Evolutionary conservation across 1,140 invertebrate species (phyloP).

Genomic region (Lepidurus apus): DNA sequence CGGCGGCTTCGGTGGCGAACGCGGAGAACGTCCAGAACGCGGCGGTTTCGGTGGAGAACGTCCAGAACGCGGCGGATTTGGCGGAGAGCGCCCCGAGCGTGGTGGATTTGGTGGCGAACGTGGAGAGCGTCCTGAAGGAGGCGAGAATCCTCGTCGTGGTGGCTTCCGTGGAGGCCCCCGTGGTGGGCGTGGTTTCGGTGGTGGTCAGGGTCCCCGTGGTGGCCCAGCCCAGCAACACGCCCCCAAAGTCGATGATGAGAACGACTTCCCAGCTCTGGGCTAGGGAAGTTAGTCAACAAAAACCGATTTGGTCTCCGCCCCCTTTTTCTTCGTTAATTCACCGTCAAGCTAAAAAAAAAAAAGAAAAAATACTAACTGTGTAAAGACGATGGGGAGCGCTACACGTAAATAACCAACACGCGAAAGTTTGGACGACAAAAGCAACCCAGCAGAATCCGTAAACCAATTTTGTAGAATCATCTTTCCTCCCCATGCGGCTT

Average conservation of each 20-base stretch:
- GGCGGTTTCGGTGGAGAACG: constrained; percentile 35
- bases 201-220: constrained; percentile 36
- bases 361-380: not conserved
- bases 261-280: constrained; percentile 86
- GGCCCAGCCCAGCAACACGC: constrained; percentile 55
- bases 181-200: constrained; percentile 38
- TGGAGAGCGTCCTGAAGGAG: constrained; percentile 34
- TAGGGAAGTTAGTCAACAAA: constrained; percentile 44
- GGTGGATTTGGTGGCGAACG: constrained; percentile 37
- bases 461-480: constrained; percentile 22
- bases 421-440: constrained; percentile 11
- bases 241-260: constrained; percentile 90
- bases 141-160: constrained; percentile 23
- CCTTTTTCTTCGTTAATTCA: constrained; percentile 10
- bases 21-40: constrained; percentile 39
- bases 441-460: constrained; percentile 2
- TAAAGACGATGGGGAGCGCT: constrained; percentile 13
- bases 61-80: constrained; percentile 39
- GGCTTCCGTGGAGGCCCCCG: constrained; percentile 38
- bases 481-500: not conserved
- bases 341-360: not conserved
- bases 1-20: constrained; percentile 43
- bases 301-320: constrained; percentile 13
- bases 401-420: constrained; percentile 7
- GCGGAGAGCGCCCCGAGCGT: constrained; percentile 39